Base-by-base conservation (phyloP, 2,888 invertebrate species). In the Pantelozetes paolii region DNA sequence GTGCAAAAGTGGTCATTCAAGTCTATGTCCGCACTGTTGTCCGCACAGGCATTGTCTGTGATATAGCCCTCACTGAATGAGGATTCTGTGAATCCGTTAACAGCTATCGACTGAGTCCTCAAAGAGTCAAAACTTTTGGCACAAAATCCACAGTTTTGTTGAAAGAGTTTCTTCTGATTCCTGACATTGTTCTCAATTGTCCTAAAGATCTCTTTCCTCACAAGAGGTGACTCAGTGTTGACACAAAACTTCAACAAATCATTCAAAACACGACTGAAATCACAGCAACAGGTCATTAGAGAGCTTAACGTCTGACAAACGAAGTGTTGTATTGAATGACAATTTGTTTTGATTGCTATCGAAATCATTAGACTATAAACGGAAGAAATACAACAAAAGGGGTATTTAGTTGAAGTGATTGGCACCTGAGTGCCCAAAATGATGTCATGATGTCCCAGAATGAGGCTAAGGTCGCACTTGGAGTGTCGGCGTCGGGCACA, bases 21-120 rank as follows among this genome's bases (percentile, higher is more conserved):
- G 18, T 50, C 48, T 9, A 8, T 18, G 1, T 11, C 15, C n/a
- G 6, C 20, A 32, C 26, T 20, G 20, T 48, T 20, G 1, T 59
- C 23, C 2, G 26, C 20, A 54, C 23, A 3, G 18, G 42, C 28
- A 57, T 72, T 72, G 36, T 72, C 72, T 13, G 72, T 72, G 20
- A 57, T 28, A 72, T 72, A 72, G 2, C 72, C 72, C 40, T 72
- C 72, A 71, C 71, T 71, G 1, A 50, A 6, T 23, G 32, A 72
- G 8, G 40, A 42, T 18, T 72, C 45, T 18, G 26, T 45, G 45
- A 70, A 42, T 6, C 57, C 40, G 28, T 26, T 54, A 6, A 30
- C 20, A 13, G 23, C 23, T 59, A 32, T 57, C n/a, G 36, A 71
- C 13, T 48, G 1, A 15, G 26, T 45, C 23, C 11, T 5, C 36